Evolutionary conservation across 2,797 vertebrate species (phyloP).

Genomic region (Neosalanx taihuensis): DNA sequence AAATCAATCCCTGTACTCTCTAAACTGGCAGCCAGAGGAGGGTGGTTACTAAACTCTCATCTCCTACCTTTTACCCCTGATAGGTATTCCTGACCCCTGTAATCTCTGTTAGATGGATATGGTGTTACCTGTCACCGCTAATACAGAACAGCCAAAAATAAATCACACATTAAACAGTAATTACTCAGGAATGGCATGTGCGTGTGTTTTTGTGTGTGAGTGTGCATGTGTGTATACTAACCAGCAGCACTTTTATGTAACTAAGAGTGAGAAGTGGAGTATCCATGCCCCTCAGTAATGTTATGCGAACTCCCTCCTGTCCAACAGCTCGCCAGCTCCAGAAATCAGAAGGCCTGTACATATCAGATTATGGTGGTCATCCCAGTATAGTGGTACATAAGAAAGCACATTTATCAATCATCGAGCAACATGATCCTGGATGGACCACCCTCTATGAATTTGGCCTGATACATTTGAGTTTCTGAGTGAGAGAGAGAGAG

Average conservation of each 20-base stretch:
- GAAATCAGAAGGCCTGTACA: slow-evolving; percentile 56
- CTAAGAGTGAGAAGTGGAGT: slow-evolving; percentile 7
- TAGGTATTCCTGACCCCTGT: slow-evolving; percentile 8
- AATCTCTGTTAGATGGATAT: slow-evolving; percentile 21
- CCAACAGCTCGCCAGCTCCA: slow-evolving; percentile 31
- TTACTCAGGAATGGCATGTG: slow-evolving; percentile 73
- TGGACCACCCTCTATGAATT: not conserved
- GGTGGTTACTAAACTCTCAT: not conserved
- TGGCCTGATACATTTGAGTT: not conserved
- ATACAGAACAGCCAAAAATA: slow-evolving; percentile 57
- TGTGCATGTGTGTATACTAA: slow-evolving; percentile 32
- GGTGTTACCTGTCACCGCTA: slow-evolving; percentile 31
- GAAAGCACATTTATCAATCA: not conserved
- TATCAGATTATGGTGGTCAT: slow-evolving; percentile 41
- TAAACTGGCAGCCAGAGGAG: not conserved
- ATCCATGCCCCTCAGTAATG: slow-evolving; percentile 17
- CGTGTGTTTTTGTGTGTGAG: slow-evolving; percentile 40
- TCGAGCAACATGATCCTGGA: not conserved
- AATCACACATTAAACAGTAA: slow-evolving; percentile 60
- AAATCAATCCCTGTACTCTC: not conserved
- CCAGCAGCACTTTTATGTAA: slow-evolving; percentile 70
- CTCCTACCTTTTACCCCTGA: slow-evolving; percentile 4
- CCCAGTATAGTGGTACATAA: slow-evolving; percentile 7
- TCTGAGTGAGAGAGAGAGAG: slow-evolving; percentile 1
- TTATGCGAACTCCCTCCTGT: slow-evolving; percentile 5